These are phyloP conservation scores for Lasius fuliginosus DNA, from an alignment of 2,888 invertebrate species.

Conservation along the genomic window DNA sequence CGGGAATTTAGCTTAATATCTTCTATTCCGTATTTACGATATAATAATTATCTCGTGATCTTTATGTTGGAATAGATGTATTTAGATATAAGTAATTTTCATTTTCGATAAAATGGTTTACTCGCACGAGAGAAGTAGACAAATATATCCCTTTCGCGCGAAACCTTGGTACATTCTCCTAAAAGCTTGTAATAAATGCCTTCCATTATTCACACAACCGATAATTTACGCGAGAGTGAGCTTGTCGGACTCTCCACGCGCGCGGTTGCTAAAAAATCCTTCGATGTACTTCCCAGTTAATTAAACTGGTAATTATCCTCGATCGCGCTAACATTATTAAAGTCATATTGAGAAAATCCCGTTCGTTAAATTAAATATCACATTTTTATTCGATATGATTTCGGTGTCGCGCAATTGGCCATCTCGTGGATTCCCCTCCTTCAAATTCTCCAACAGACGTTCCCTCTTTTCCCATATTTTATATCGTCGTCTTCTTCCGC, in stretches of 20 bases:
- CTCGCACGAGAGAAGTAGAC: conserved; percentile 1
- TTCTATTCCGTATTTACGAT: not conserved
- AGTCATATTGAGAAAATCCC: not conserved
- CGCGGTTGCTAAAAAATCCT: not conserved
- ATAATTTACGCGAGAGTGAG: conserved; percentile 17
- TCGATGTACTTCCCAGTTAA: conserved; percentile 6
- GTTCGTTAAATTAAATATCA: conserved; percentile 41
- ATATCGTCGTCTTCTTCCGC: not conserved
- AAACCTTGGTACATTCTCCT: conserved; percentile 22
- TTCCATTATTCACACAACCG: conserved; percentile 22
- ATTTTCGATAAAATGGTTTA: conserved; percentile 10
- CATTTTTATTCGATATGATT: conserved; percentile 9
- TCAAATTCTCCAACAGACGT: not conserved
- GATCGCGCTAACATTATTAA: not conserved
- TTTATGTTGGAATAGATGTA: not conserved
- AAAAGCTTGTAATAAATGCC: conserved; percentile 23
- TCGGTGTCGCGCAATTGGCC: conserved; percentile 61
- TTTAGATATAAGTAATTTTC: not conserved
- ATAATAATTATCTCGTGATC: not conserved
- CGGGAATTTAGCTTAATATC: not conserved
- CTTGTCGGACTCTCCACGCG: not conserved
- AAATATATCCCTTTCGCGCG: conserved; percentile 13
- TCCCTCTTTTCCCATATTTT: not conserved
- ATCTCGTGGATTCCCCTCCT: conserved; percentile 35
- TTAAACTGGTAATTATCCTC: conserved; percentile 27